phyloP scores from a whole-genome alignment of 2,888 invertebrate species.

The Odontocerum albicorne region DNA sequence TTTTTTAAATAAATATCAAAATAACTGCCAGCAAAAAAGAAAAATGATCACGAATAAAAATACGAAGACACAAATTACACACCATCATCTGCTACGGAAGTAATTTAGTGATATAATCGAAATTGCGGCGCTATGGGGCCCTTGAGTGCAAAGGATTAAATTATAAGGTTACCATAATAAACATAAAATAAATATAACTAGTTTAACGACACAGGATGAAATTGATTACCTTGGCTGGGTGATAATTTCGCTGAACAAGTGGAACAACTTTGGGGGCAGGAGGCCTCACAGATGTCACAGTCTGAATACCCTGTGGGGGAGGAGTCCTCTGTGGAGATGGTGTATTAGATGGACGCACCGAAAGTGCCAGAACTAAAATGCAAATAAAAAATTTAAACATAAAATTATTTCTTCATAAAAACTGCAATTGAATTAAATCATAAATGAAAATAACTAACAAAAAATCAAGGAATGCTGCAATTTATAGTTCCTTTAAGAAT shows the following conservation, averaged over 20 bases:
- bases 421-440: neutral
- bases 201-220: neutral
- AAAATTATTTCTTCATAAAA: neutral
- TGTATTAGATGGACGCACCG: conserved; percentile 27
- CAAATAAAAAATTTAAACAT: conserved; percentile 1
- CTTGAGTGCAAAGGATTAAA: too few species aligned
- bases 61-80: too few species aligned
- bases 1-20: too few species aligned
- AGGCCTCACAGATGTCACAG: conserved; percentile 35
- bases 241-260: conserved; percentile 53
- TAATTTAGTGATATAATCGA: too few species aligned
- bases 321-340: conserved; percentile 33
- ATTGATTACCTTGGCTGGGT: conserved; percentile 49
- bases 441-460: too few species aligned
- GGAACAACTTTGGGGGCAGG: conserved; percentile 49
- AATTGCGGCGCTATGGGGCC: too few species aligned
- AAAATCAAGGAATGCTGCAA: too few species aligned
- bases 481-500: too few species aligned
- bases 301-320: conserved; percentile 31
- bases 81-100: too few species aligned
- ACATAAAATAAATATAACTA: neutral
- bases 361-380: conserved; percentile 30
- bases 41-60: too few species aligned
- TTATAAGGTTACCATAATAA: too few species aligned
- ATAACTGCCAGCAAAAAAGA: too few species aligned